phyloP scores from a whole-genome alignment of 2,888 invertebrate species.

The Ischnus inquisitorius region DNA sequence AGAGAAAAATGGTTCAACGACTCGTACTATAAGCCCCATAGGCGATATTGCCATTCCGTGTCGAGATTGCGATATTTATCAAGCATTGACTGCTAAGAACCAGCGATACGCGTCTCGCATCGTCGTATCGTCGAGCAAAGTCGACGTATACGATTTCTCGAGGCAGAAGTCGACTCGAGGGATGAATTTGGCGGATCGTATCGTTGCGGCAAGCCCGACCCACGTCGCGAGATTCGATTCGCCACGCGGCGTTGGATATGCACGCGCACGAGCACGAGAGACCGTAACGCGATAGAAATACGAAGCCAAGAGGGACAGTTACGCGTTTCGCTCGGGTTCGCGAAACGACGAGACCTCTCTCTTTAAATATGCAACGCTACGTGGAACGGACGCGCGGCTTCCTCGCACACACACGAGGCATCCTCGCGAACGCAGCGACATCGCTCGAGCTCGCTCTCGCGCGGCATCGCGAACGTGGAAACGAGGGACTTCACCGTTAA shows the following conservation, averaged over 20 bases:
- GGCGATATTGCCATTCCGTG: too few species aligned
- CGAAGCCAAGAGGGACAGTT: background rate
- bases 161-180: background rate
- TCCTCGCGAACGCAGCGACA: background rate
- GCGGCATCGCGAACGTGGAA: conserved; percentile 14
- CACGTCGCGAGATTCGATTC: conserved; percentile 20
- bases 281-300: conserved; percentile 14
- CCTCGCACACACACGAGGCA: background rate
- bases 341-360: conserved; percentile 30
- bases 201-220: conserved; percentile 21
- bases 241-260: conserved; percentile 33
- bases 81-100: too few species aligned
- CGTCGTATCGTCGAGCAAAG: background rate
- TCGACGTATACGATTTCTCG: background rate
- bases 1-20: too few species aligned
- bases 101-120: too few species aligned
- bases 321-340: background rate
- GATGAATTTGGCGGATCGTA: conserved; percentile 25
- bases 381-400: conserved; percentile 3
- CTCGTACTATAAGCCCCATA: too few species aligned
- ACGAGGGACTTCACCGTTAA: background rate
- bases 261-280: conserved; percentile 29
- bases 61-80: too few species aligned
- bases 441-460: background rate
- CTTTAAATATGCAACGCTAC: conserved; percentile 34